Evolutionary conservation across 2,797 vertebrate genomes (phyloP).

Genomic region (Enteromius mattozi): DNA sequence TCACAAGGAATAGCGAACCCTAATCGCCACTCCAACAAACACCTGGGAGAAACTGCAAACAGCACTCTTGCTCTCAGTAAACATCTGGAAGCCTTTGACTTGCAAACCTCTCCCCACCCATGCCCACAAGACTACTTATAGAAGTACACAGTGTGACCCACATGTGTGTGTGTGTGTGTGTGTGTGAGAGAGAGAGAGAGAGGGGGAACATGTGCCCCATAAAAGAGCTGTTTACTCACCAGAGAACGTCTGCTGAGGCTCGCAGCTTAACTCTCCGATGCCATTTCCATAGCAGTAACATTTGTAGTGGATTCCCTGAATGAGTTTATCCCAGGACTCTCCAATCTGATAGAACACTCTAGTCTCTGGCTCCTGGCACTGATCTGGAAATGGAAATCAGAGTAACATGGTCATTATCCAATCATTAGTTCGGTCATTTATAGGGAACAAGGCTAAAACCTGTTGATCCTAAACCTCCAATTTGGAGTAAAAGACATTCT

Average conservation of each 20-base stretch:
- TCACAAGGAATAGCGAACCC: conserved; percentile 39
- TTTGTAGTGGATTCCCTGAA: conserved; percentile 89
- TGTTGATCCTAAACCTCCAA: conserved; percentile 12
- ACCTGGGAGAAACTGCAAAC: conserved; percentile 49
- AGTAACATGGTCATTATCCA: conserved; percentile 28
- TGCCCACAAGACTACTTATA: conserved; percentile 54
- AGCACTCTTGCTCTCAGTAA: conserved; percentile 37
- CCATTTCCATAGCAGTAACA: conserved; percentile 97
- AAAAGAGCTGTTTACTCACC: conserved; percentile 74
- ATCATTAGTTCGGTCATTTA: conserved; percentile 31
- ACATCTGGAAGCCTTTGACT: conserved; percentile 62
- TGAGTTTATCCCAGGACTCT: conserved; percentile 91
- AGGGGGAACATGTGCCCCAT: conserved; percentile 40
- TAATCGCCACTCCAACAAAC: conserved; percentile 31
- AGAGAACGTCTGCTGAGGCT: conserved; percentile 87
- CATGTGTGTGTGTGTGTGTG: background rate
- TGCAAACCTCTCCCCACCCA: conserved; percentile 52
- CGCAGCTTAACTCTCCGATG: conserved; percentile 94
- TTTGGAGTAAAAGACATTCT: conserved; percentile 17
- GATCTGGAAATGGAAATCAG: conserved; percentile 79
- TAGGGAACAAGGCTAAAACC: background rate
- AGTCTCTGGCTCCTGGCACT: conserved; percentile 96
- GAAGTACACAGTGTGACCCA: conserved; percentile 34
- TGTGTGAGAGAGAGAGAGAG: background rate
- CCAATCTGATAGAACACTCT: conserved; percentile 93